Evolutionary conservation across 2,113 vertebrate genomes (phyloP).

Genomic region (Ceyx melanurus): DNA sequence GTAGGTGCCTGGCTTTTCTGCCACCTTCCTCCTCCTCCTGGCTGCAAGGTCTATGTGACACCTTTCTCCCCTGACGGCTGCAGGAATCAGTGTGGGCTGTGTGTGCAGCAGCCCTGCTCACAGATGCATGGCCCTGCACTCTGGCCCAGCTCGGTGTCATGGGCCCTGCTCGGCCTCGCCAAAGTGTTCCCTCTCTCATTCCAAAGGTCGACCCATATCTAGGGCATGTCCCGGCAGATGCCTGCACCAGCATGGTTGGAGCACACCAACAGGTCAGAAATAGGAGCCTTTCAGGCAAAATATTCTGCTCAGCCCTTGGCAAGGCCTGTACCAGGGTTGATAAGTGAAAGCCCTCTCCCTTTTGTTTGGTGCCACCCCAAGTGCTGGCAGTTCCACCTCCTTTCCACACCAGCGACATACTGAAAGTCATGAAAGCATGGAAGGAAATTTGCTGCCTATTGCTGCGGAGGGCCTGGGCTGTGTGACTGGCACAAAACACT

Average conservation of each 20-base stretch:
- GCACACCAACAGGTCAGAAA: fast-evolving
- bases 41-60: neutral
- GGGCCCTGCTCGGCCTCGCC: too few relatives aligned
- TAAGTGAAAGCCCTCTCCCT: neutral
- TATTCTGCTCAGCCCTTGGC: neutral
- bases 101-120: fast-evolving
- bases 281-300: neutral
- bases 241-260: neutral
- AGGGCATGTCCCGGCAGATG: fast-evolving
- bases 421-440: neutral
- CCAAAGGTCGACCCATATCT: fast-evolving
- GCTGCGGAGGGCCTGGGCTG: neutral
- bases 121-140: fast-evolving
- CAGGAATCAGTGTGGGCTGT: neutral
- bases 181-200: fast-evolving
- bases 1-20: neutral
- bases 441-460: neutral
- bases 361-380: fast-evolving
- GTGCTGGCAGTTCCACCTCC: fast-evolving
- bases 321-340: fast-evolving
- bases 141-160: neutral
- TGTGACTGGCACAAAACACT: neutral
- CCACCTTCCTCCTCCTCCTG: neutral
- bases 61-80: neutral
- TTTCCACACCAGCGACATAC: fast-evolving